Conservation (phyloP, 2,888 invertebrate genomes). For the Caenorhabditis japonica region DNA sequence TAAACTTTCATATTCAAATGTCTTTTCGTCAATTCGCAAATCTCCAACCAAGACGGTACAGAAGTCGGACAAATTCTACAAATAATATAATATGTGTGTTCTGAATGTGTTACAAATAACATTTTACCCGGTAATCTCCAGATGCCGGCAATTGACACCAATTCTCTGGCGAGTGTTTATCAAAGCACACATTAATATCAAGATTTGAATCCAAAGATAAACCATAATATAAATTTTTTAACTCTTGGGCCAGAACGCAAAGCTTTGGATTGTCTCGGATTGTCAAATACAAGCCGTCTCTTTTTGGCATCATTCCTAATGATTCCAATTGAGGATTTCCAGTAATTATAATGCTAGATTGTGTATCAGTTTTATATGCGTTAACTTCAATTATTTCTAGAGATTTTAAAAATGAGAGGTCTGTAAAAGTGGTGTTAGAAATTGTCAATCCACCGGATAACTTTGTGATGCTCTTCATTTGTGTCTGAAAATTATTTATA, state of each 20-base stretch:
- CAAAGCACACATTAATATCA: slow-evolving; percentile 17
- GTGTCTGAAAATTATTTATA: no score
- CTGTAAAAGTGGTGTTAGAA: no score
- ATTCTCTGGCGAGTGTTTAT: neutral
- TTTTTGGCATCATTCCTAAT: neutral
- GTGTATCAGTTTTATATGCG: no score
- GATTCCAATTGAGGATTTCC: slow-evolving; percentile 4
- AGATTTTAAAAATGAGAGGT: no score
- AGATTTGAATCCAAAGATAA: neutral
- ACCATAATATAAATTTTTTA: neutral
- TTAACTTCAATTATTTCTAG: no score
- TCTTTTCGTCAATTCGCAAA: neutral
- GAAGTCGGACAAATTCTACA: slow-evolving; percentile 14
- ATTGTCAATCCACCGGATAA: no score
- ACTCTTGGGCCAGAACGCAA: slow-evolving; percentile 14
- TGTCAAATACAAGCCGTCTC: neutral
- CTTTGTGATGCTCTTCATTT: no score
- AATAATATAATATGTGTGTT: neutral
- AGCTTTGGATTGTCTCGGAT: slow-evolving; percentile 29
- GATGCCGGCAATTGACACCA: slow-evolving; percentile 11
- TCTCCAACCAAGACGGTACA: slow-evolving; percentile 6
- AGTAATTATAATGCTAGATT: neutral
- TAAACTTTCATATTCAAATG: slow-evolving; percentile 1
- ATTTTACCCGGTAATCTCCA: neutral
- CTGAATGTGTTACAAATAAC: neutral